Evolutionary conservation across 2,888 invertebrate genomes (phyloP).

Genomic region (Tenthredo livida): DNA sequence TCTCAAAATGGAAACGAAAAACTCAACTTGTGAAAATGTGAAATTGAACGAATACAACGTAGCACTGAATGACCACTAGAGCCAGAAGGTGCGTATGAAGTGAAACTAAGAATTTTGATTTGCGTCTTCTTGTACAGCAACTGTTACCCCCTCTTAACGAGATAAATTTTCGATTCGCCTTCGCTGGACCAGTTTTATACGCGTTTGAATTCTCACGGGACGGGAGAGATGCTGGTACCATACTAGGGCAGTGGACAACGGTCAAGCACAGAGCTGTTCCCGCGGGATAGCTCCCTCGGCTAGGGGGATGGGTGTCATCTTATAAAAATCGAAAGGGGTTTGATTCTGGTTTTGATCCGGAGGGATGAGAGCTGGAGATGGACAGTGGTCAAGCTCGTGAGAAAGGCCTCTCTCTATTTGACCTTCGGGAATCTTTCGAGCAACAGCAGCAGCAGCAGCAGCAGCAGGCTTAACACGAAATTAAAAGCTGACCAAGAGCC

Average conservation of each 20-base stretch:
- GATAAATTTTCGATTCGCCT: slow-evolving; percentile 47
- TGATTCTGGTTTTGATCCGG: slow-evolving; percentile 76
- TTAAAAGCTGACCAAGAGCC: slow-evolving; percentile 20
- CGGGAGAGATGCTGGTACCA: slow-evolving; percentile 71
- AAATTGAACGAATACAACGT: background rate
- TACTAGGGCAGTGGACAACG: slow-evolving; percentile 76
- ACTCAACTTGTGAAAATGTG: slow-evolving; percentile 43
- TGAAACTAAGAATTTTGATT: slow-evolving; percentile 63
- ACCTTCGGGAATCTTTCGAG: slow-evolving; percentile 64
- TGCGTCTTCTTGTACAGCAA: slow-evolving; percentile 62
- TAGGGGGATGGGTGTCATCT: slow-evolving; percentile 57
- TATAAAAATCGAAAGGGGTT: slow-evolving; percentile 75
- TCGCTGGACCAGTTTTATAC: slow-evolving; percentile 73
- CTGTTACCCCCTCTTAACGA: slow-evolving; percentile 18
- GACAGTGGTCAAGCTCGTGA: slow-evolving; percentile 69
- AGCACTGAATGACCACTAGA: slow-evolving; percentile 30
- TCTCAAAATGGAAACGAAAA: slow-evolving; percentile 22
- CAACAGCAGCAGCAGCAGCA: background rate
- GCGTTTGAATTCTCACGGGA: slow-evolving; percentile 66
- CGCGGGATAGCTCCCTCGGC: slow-evolving; percentile 57
- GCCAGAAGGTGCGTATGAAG: slow-evolving; percentile 56
- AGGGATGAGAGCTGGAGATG: slow-evolving; percentile 65
- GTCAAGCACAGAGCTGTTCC: slow-evolving; percentile 70
- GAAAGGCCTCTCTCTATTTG: slow-evolving; percentile 75
- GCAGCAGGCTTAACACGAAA: background rate